Percentiles rank a stretch among this genome's conserved stretches.
Conservation (phyloP, 2,113 vertebrate species). For the Gymnogyps californianus region DNA sequence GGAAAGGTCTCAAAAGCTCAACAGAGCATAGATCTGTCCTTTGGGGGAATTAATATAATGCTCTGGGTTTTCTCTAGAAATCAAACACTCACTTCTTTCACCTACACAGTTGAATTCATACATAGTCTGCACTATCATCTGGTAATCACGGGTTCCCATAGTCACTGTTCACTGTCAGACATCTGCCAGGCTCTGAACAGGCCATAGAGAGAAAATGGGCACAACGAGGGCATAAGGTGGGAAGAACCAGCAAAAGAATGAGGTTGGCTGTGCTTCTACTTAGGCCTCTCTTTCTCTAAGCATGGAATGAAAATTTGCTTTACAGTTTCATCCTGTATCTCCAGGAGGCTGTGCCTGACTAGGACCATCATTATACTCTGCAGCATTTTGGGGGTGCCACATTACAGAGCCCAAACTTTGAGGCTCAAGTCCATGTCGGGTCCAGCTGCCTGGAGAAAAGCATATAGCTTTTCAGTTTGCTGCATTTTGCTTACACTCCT, state of each 20-base stretch:
- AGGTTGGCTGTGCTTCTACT: neutral
- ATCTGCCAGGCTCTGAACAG: neutral
- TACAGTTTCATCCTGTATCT: neutral
- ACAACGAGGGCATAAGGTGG: neutral
- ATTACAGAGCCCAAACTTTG: neutral
- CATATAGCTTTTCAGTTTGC: neutral
- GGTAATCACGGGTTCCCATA: neutral
- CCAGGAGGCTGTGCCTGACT: neutral
- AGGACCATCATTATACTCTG: neutral
- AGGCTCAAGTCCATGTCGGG: neutral
- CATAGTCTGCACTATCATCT: neutral
- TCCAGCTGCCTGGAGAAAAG: neutral
- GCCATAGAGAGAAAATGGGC: neutral
- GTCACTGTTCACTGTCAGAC: neutral
- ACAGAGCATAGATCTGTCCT: neutral
- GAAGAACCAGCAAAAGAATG: neutral
- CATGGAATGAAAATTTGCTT: neutral
- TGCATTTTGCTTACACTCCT: neutral
- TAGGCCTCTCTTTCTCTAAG: neutral
- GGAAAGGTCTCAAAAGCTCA: neutral
- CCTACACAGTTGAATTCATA: neutral
- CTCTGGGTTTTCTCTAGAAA: neutral
- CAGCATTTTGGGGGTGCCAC: neutral
- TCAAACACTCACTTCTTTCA: neutral
- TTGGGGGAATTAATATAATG: neutral